These are phyloP conservation scores for Drosophila kanekoi DNA, from an alignment of 2,888 invertebrate genomes.

Conservation along the genomic window DNA sequence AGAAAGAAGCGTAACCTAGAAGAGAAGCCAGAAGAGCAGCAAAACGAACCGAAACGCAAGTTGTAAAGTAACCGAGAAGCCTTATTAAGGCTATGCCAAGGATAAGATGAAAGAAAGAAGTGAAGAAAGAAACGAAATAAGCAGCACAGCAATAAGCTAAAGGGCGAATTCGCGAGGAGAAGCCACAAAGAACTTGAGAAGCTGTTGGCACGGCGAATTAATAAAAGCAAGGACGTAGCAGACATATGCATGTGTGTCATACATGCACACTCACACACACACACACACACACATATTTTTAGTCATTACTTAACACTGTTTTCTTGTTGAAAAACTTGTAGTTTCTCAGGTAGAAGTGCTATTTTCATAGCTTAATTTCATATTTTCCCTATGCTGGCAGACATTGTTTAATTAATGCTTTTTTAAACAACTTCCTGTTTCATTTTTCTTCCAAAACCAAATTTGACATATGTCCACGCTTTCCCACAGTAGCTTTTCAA, in stretches of 20 bases:
- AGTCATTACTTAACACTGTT: too few species aligned
- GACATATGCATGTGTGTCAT: too few species aligned
- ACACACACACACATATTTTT: too few species aligned
- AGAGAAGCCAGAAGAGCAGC: neutral
- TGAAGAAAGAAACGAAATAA: neutral
- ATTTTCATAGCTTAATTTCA: neutral
- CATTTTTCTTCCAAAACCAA: neutral
- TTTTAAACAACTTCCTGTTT: conserved; percentile 15
- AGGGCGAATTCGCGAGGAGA: neutral
- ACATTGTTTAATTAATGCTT: conserved; percentile 23
- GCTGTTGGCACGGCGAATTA: too few species aligned
- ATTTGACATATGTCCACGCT: neutral
- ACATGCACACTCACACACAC: too few species aligned
- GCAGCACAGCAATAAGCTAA: neutral
- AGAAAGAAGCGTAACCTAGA: neutral
- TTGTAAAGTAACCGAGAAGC: neutral
- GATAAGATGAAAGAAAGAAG: neutral
- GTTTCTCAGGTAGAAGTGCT: too few species aligned
- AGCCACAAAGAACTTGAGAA: too few species aligned
- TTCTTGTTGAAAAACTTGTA: too few species aligned
- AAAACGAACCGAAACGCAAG: too few species aligned
- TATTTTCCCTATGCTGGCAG: neutral
- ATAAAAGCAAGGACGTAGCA: too few species aligned
- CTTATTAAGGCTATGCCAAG: too few species aligned
- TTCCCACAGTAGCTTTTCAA: neutral